Base-by-base conservation (phyloP, 1,140 invertebrate species). In the Rhagoletis pomonella region DNA sequence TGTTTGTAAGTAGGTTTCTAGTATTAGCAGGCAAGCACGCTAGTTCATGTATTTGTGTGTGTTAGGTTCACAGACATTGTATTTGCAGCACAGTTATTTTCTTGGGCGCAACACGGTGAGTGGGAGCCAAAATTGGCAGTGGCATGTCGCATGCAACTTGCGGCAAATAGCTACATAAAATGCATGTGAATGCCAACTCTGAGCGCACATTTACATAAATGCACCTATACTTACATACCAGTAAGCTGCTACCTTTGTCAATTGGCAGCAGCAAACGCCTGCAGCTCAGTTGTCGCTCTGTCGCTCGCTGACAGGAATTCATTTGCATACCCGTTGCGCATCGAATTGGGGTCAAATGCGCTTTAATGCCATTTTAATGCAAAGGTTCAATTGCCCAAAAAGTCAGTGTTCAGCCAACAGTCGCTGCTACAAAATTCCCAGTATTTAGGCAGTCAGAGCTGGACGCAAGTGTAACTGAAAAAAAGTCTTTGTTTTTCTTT, bases 301-400 rank as follows among this genome's bases (percentile, higher is more conserved):
- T 73, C 67, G 17, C 55, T 50, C 73, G 73, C 47, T 77, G 73
- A 17, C 73, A 55, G 47, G 73, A 55, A 77, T 77, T 50, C 73
- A 77, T 81, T 81, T 81, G 47, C 50, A 81, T 81, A 81, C 50
- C 73, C 73, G 50, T 55, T 81, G 73, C 47, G 47, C 73, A 42
- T n/a, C 73, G 50, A 81, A 81, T 81, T 81, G 73, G 50, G 73
- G 73, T 58, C 47, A 81, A 81, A 81, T 29, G 47, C 73, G 19
- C 6, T 55, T 81, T 55, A 81, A 81, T 73, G 73, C 47, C 19
- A 55, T 14, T 73, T 81, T 58, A 81, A 55, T 81, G n/a, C 73
- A 58, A 81, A 58, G 73, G 17, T 55, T 29, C 73, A 81, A 58
- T 58, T 58, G 73, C 19, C 73, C 5, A 55, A 81, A 81, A 55